Percentiles rank a stretch among this genome's conserved stretches.
These are phyloP conservation scores for Drosophila parthenogenetica DNA, from an alignment of 2,888 invertebrate species.

Conservation along the genomic window DNA sequence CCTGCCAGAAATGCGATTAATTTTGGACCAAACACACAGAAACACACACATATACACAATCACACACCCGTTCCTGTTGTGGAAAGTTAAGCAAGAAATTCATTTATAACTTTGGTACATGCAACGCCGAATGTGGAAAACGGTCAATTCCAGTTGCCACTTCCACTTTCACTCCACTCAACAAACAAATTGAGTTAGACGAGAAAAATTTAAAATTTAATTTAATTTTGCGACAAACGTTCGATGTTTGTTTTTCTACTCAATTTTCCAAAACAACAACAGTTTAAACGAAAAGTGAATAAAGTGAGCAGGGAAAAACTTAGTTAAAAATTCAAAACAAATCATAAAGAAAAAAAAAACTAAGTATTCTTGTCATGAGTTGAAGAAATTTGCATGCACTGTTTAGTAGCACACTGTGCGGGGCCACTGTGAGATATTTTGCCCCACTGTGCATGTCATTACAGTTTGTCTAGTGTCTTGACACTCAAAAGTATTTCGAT, in stretches of 20 bases:
- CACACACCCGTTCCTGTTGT: background rate
- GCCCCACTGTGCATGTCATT: slow-evolving; percentile 34
- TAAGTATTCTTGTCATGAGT: background rate
- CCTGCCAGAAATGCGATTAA: slow-evolving; percentile 56
- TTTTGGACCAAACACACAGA: slow-evolving; percentile 15
- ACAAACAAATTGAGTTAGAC: slow-evolving; percentile 66
- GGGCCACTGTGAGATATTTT: background rate
- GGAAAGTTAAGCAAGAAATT: slow-evolving; percentile 50
- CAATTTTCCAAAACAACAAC: slow-evolving; percentile 55
- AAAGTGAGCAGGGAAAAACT: slow-evolving; percentile 2
- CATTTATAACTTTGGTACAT: slow-evolving; percentile 67
- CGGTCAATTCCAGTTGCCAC: slow-evolving; percentile 63
- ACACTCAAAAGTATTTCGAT: slow-evolving; percentile 16
- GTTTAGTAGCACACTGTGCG: slow-evolving; percentile 8
- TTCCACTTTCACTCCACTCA: slow-evolving; percentile 49
- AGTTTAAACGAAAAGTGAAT: slow-evolving; percentile 13
- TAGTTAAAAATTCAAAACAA: slow-evolving; percentile 13
- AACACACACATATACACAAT: slow-evolving; percentile 1
- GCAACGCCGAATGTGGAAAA: slow-evolving; percentile 12
- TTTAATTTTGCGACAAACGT: slow-evolving; percentile 61
- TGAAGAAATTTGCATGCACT: slow-evolving; percentile 22
- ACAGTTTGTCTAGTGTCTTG: slow-evolving; percentile 58
- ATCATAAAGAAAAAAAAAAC: slow-evolving; percentile 4
- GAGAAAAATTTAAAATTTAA: slow-evolving; percentile 65
- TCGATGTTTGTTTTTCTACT: slow-evolving; percentile 47